phyloP scores from a whole-genome alignment of 2,888 invertebrate genomes.

The Aproaerema taeniolella region DNA sequence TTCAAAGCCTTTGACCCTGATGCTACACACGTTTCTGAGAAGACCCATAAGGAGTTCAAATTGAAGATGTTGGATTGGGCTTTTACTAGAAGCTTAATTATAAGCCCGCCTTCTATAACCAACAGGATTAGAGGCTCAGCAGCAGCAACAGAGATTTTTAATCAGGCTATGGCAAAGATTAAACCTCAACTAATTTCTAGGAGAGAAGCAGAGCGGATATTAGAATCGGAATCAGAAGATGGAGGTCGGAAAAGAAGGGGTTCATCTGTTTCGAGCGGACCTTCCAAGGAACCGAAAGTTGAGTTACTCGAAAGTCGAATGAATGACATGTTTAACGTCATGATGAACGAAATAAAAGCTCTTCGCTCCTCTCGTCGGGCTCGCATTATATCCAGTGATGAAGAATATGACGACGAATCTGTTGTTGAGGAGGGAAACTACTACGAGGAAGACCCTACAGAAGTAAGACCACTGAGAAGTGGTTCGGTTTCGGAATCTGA shows the following conservation, averaged over 20 bases:
- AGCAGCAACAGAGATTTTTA: neutral
- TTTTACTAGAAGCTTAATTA: constrained; percentile 15
- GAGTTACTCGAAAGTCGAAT: neutral
- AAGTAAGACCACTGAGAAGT: too few species aligned
- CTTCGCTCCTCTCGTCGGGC: neutral
- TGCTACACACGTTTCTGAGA: constrained; percentile 14
- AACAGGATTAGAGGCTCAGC: constrained; percentile 16
- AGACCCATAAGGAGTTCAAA: constrained; percentile 8
- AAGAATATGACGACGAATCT: neutral
- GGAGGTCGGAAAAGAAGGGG: neutral
- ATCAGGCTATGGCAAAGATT: neutral
- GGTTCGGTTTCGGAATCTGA: constrained; percentile 12
- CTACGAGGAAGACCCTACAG: too few species aligned
- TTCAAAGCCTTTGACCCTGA: constrained; percentile 16
- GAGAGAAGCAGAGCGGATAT: neutral
- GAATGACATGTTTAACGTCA: neutral
- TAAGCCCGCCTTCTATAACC: constrained; percentile 15
- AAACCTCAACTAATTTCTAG: neutral
- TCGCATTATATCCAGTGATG: neutral
- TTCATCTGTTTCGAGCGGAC: neutral
- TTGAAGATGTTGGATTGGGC: constrained; percentile 2
- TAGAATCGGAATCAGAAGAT: neutral
- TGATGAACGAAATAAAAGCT: neutral
- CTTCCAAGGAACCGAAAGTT: neutral
- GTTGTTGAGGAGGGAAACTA: too few species aligned